Conservation (phyloP, 2,797 vertebrate species). For the Hapalemur alaotrensis region DNA sequence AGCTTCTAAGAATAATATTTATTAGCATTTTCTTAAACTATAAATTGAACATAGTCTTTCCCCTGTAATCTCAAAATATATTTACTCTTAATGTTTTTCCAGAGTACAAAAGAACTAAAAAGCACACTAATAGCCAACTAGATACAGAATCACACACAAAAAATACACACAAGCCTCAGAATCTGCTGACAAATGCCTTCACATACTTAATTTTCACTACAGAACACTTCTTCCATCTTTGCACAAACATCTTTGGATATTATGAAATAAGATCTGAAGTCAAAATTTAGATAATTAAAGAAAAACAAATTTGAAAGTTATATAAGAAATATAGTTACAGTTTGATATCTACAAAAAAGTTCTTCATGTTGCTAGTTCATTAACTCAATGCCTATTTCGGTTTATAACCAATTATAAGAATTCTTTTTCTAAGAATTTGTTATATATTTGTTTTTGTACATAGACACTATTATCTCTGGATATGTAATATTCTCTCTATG, state of each 20-base stretch:
- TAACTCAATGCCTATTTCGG: neutral
- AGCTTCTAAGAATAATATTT: neutral
- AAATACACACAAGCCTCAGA: neutral
- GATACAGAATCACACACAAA: neutral
- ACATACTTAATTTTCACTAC: neutral
- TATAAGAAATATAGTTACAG: neutral
- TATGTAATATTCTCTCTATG: neutral
- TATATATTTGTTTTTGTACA: neutral
- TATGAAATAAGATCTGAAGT: neutral
- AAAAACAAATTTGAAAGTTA: neutral
- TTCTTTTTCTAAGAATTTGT: neutral
- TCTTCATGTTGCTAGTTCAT: neutral
- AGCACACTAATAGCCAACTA: neutral
- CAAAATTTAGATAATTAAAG: neutral
- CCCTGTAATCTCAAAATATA: neutral
- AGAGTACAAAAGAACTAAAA: neutral
- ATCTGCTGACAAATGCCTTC: neutral
- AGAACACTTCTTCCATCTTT: neutral
- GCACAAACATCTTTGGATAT: neutral
- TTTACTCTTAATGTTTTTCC: neutral
- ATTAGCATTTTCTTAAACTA: neutral
- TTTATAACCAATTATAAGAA: neutral
- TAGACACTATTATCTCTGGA: neutral
- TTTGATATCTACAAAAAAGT: neutral
- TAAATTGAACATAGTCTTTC: neutral